Conservation (phyloP, 2,888 invertebrate species). For the Ichneumoninae sp. region DNA sequence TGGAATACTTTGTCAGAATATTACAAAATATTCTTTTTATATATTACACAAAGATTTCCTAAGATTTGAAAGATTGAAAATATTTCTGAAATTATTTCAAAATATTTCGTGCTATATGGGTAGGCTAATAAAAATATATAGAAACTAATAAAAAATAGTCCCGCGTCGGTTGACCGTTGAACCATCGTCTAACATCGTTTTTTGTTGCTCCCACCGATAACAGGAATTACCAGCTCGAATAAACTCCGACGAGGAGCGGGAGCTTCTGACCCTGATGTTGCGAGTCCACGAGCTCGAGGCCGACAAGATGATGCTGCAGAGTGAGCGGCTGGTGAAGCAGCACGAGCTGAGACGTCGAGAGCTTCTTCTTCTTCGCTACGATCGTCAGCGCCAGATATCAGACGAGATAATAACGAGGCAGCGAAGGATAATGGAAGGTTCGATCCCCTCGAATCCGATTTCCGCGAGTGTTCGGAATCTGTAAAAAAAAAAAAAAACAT, state of each 20-base stretch:
- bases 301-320: conserved; percentile 96
- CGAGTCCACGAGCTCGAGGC: conserved; percentile 97
- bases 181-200: conserved; percentile 32
- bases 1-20: too few species aligned
- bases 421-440: conserved; percentile 93
- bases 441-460: conserved; percentile 26
- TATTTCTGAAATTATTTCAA: too few species aligned
- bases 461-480: neutral
- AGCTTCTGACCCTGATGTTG: conserved; percentile 94
- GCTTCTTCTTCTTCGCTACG: conserved; percentile 92
- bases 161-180: neutral
- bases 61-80: too few species aligned
- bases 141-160: neutral
- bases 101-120: too few species aligned
- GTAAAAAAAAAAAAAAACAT: conserved; percentile 18
- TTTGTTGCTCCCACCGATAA: conserved; percentile 58
- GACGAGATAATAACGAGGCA: conserved; percentile 97
- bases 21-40: too few species aligned
- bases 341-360: conserved; percentile 94
- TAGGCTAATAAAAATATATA: too few species aligned
- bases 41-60: too few species aligned
- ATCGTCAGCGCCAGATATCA: conserved; percentile 93
- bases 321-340: conserved; percentile 93
- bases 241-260: conserved; percentile 95
- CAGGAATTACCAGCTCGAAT: conserved; percentile 94